Conservation (phyloP, 2,888 invertebrate species). For the Erebia ligea region DNA sequence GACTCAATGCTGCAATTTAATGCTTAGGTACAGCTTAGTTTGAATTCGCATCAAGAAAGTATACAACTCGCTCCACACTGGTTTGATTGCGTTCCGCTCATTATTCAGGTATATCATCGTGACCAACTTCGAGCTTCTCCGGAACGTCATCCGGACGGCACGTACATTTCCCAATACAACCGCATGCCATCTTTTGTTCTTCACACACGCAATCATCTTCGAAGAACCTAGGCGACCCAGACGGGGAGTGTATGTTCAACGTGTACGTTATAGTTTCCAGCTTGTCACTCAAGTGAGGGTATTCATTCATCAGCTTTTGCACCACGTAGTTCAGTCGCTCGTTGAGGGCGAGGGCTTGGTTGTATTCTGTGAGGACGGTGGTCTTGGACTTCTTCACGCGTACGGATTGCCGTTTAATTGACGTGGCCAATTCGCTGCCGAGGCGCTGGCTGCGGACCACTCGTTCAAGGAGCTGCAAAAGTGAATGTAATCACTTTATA, state of each 20-base stretch:
- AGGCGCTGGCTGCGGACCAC: conserved; percentile 88
- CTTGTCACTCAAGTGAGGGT: conserved; percentile 81
- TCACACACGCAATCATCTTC: conserved; percentile 43
- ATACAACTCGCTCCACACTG: too few species aligned
- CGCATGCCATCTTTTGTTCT: conserved; percentile 16
- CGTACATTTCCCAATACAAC: conserved; percentile 4
- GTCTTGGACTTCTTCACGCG: conserved; percentile 70
- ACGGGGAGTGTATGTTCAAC: conserved; percentile 68
- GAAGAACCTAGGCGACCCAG: conserved; percentile 53
- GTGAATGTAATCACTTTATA: neutral
- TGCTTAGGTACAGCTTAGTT: neutral
- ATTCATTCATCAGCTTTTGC: conserved; percentile 83
- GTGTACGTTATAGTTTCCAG: conserved; percentile 74
- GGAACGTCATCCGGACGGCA: conserved; percentile 11
- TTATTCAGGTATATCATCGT: neutral
- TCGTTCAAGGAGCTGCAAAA: conserved; percentile 73
- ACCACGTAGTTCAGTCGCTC: conserved; percentile 83
- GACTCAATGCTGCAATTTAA: too few species aligned
- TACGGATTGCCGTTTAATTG: conserved; percentile 71
- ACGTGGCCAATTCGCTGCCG: conserved; percentile 82
- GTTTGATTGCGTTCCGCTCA: neutral
- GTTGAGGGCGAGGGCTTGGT: conserved; percentile 83
- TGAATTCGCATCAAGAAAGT: too few species aligned
- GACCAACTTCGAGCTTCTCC: conserved; percentile 25
- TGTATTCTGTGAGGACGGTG: conserved; percentile 79